phyloP scores from a whole-genome alignment of 2,888 invertebrate species.

The Adineta ricciae region DNA sequence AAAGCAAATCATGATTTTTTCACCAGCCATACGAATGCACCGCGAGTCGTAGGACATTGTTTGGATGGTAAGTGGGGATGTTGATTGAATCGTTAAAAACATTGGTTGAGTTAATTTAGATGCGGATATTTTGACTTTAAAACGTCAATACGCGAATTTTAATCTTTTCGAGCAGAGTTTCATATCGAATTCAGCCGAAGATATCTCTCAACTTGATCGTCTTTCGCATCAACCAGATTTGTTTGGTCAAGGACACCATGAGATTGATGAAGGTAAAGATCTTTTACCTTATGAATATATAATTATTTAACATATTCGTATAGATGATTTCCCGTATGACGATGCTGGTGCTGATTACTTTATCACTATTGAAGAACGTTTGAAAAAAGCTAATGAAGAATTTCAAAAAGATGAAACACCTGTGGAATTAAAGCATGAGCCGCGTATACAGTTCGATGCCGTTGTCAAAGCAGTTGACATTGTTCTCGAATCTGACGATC shows the following conservation, averaged over 20 bases:
- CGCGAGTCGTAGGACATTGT: neutral
- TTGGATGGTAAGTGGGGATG: neutral
- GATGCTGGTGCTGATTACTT: neutral
- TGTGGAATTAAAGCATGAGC: neutral
- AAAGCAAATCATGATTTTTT: neutral
- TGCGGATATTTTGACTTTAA: neutral
- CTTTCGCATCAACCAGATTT: neutral
- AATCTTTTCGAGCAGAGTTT: neutral
- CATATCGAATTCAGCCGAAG: neutral
- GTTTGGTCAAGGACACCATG: neutral
- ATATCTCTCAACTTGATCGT: neutral
- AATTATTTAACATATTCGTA: neutral
- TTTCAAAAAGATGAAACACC: slow-evolving; percentile 7
- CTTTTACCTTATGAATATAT: too few relatives aligned
- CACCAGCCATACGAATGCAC: neutral
- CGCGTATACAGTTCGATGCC: neutral
- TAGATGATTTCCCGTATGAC: neutral
- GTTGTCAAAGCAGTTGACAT: slow-evolving; percentile 8
- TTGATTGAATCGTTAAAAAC: neutral
- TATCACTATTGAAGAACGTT: neutral
- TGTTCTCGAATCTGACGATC: neutral
- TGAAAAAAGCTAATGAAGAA: neutral
- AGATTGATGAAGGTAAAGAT: neutral
- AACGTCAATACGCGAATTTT: slow-evolving; percentile 13
- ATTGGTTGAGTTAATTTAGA: neutral